These are phyloP conservation scores for Leptinotarsa peninsularis DNA, from an alignment of 2,888 invertebrate species.

Conservation along the genomic window DNA sequence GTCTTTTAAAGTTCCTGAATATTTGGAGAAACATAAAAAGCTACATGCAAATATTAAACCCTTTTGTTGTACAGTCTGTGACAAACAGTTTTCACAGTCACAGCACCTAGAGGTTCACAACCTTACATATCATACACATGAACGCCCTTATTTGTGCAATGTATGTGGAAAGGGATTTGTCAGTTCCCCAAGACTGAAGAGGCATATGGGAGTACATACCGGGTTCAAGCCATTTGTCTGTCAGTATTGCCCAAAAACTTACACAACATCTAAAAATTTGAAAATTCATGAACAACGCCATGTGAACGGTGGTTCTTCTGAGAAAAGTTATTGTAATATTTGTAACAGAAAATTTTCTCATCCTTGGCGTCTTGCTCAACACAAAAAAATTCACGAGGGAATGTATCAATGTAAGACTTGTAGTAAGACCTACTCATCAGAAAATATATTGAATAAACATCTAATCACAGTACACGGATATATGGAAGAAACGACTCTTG, in stretches of 20 bases:
- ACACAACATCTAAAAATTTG: constrained; percentile 60
- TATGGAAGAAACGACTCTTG: background rate
- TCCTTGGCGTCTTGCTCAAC: constrained; percentile 67
- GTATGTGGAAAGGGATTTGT: constrained; percentile 63
- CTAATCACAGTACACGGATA: constrained; percentile 20
- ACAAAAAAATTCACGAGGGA: constrained; percentile 65
- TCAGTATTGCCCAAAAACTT: constrained; percentile 58
- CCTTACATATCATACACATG: constrained; percentile 62
- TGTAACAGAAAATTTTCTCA: constrained; percentile 61
- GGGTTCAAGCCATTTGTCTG: constrained; percentile 61
- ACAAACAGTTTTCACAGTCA: constrained; percentile 62
- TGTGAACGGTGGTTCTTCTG: constrained; percentile 52
- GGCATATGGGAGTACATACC: constrained; percentile 63
- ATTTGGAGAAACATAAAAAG: constrained; percentile 62
- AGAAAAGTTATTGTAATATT: constrained; percentile 57
- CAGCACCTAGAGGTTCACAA: constrained; percentile 62
- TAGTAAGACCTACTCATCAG: constrained; percentile 55
- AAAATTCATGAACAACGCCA: constrained; percentile 58
- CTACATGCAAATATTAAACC: constrained; percentile 60
- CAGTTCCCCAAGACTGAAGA: constrained; percentile 60
- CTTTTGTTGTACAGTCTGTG: constrained; percentile 62
- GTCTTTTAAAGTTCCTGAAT: constrained; percentile 61
- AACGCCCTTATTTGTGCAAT: constrained; percentile 62
- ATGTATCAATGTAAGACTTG: constrained; percentile 56
- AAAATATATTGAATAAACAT: constrained; percentile 55